phyloP scores from a whole-genome alignment of 2,888 invertebrate species.

The Perizoma flavofasciatum region DNA sequence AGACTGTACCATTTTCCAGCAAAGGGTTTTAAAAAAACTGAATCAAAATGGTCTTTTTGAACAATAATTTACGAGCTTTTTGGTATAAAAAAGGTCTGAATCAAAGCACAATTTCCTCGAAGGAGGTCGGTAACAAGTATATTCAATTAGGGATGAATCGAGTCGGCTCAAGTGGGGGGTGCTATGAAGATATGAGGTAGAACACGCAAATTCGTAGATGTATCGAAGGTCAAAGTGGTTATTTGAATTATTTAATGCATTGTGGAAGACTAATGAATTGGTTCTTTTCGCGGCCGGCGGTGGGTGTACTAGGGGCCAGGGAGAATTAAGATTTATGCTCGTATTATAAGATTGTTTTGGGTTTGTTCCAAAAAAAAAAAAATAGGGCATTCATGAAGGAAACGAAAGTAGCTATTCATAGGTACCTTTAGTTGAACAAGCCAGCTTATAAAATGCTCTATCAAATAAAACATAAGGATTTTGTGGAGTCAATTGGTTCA shows the following conservation, averaged over 20 bases:
- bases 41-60: constrained; percentile 2
- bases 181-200: constrained; percentile 26
- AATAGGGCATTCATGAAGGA: neutral
- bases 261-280: constrained; percentile 37
- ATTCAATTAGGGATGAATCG: constrained; percentile 49
- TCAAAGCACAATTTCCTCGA: constrained; percentile 40
- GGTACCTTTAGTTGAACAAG: too few species aligned
- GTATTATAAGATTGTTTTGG: constrained; percentile 17
- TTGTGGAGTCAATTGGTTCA: too few species aligned
- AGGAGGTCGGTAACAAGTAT: constrained; percentile 40
- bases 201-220: constrained; percentile 30
- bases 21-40: neutral
- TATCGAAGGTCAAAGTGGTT: constrained; percentile 28
- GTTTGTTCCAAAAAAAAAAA: constrained; percentile 10
- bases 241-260: constrained; percentile 40
- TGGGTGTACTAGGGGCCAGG: constrained; percentile 2
- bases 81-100: constrained; percentile 35
- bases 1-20: neutral
- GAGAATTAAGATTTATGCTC: constrained; percentile 27
- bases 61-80: constrained; percentile 17
- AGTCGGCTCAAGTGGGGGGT: constrained; percentile 40
- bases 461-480: too few species aligned
- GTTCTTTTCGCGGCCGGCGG: constrained; percentile 26
- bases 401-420: neutral
- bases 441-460: too few species aligned